phyloP scores from a whole-genome alignment of 2,797 vertebrate genomes.

The Acanthurus lineatus region DNA sequence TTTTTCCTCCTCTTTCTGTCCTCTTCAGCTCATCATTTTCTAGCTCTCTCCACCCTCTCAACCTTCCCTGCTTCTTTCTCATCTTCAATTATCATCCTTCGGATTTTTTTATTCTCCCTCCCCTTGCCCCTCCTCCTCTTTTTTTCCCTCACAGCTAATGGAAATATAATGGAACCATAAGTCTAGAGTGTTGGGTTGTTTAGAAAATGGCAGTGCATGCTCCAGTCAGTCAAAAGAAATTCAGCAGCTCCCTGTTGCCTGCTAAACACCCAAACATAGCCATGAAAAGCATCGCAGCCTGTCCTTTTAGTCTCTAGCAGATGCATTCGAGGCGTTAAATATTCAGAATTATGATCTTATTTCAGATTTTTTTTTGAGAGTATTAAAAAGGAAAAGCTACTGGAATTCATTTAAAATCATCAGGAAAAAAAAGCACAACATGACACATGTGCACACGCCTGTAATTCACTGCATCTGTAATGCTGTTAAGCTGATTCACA shows the following conservation, averaged over 20 bases:
- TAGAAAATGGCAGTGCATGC: slow-evolving; percentile 51
- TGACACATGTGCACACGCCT: not conserved
- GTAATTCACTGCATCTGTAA: not conserved
- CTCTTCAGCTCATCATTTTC: slow-evolving; percentile 61
- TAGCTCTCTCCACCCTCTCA: slow-evolving; percentile 58
- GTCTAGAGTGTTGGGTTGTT: slow-evolving; percentile 56
- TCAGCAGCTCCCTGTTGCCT: not conserved
- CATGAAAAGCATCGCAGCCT: not conserved
- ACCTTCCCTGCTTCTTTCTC: slow-evolving; percentile 56
- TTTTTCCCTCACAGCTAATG: slow-evolving; percentile 55
- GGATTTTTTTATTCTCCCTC: slow-evolving; percentile 39
- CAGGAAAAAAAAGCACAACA: not conserved
- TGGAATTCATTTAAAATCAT: not conserved
- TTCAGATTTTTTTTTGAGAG: too few relatives aligned
- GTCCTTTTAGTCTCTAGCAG: not conserved
- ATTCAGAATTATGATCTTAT: too few relatives aligned
- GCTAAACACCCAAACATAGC: slow-evolving; percentile 18
- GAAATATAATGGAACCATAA: slow-evolving; percentile 64
- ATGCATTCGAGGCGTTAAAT: not conserved
- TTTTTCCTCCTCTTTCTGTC: slow-evolving; percentile 18
- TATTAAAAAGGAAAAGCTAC: not conserved
- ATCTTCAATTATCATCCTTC: slow-evolving; percentile 64
- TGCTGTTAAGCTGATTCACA: not conserved
- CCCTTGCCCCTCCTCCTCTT: slow-evolving; percentile 1
- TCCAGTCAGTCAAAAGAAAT: slow-evolving; percentile 47